Percentiles rank a stretch among this genome's conserved stretches.
Conservation (phyloP, 1,140 invertebrate species). For the Drosophila lowei region DNA sequence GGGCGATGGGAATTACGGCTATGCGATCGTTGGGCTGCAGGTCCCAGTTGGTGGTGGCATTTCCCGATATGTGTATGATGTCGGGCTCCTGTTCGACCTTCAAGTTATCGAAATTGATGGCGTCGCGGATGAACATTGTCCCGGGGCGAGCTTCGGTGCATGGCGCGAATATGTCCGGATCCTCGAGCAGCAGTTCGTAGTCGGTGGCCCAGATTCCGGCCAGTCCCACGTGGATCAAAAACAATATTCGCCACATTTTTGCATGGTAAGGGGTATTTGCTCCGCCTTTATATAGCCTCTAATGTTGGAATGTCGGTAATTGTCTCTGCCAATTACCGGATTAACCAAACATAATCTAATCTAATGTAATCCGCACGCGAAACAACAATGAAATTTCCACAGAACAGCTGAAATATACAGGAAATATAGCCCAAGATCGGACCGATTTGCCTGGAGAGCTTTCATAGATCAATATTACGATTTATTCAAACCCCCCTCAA, state of each 20-base stretch:
- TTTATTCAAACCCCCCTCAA: too few relatives aligned
- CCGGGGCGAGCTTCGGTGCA: constrained; percentile 39
- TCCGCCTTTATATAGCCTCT: constrained; percentile 20
- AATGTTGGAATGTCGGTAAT: constrained; percentile 8
- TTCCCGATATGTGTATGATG: constrained; percentile 30
- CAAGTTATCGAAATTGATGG: constrained; percentile 25
- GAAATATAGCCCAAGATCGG: not conserved
- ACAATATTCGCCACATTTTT: constrained; percentile 37
- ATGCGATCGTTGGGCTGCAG: constrained; percentile 52
- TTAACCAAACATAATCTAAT: constrained; percentile 37
- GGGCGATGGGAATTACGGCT: constrained; percentile 10
- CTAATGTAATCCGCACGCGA: constrained; percentile 21
- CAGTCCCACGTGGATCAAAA: constrained; percentile 21
- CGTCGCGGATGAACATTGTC: not conserved
- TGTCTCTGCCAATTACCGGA: constrained; percentile 29
- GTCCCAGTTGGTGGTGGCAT: constrained; percentile 35
- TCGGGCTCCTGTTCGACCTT: constrained; percentile 11
- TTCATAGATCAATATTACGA: too few relatives aligned
- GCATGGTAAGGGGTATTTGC: not conserved
- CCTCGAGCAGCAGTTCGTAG: constrained; percentile 47
- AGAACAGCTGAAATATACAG: not conserved
- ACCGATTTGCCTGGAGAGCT: too few relatives aligned
- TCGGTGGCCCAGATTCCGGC: constrained; percentile 23
- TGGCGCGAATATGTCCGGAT: constrained; percentile 45
- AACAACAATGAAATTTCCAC: not conserved